Conservation (phyloP, 2,888 invertebrate genomes). For the Loripinus fragilis region DNA sequence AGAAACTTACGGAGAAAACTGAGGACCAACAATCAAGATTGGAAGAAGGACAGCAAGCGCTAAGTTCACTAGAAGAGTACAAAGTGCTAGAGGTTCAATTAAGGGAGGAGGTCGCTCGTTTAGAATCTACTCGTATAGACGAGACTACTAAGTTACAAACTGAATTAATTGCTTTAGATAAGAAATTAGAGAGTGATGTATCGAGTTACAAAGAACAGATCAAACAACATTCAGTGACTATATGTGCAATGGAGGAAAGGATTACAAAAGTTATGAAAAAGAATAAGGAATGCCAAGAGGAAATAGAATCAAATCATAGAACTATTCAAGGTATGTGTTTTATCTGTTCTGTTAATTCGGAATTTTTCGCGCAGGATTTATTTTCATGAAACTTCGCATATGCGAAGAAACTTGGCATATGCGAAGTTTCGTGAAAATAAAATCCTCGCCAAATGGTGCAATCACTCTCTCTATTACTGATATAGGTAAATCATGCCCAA, state of each 20-base stretch:
- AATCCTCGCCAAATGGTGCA: no score
- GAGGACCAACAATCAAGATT: constrained; percentile 71
- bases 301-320: constrained; percentile 72
- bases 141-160: constrained; percentile 59
- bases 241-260: constrained; percentile 82
- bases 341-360: no score
- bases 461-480: no score
- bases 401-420: no score
- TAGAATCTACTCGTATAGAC: constrained; percentile 63
- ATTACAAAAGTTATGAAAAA: constrained; percentile 79
- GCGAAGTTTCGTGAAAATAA: no score
- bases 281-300: constrained; percentile 78
- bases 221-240: constrained; percentile 82
- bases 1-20: constrained; percentile 76
- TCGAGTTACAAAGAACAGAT: constrained; percentile 80
- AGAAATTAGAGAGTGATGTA: constrained; percentile 70
- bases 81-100: constrained; percentile 70
- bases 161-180: constrained; percentile 64
- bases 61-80: constrained; percentile 73
- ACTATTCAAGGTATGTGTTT: constrained; percentile 74
- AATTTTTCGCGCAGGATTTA: no score
- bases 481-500: no score
- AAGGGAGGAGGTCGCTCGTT: constrained; percentile 64
- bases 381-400: no score
- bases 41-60: constrained; percentile 70